Evolutionary conservation across 2,797 vertebrate genomes (phyloP).

Genomic region (Tokudaia muenninki): DNA sequence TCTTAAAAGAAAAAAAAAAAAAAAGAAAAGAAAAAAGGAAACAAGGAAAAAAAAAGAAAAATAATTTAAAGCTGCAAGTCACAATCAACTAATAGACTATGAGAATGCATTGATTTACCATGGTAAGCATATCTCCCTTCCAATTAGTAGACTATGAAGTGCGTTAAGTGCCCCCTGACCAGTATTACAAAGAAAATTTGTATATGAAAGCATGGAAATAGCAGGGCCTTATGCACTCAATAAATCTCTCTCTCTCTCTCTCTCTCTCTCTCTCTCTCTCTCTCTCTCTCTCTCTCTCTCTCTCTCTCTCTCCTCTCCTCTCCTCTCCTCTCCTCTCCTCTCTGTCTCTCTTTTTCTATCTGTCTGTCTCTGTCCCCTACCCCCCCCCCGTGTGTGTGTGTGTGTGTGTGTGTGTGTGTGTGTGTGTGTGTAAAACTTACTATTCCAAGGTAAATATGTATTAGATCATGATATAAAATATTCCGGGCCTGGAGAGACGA

Average conservation of each 20-base stretch:
- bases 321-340: too few species aligned
- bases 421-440: slow-evolving; percentile 2
- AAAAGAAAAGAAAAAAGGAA: background rate
- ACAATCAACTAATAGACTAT: background rate
- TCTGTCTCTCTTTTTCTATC: too few species aligned
- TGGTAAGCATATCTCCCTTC: background rate
- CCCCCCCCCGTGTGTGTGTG: background rate
- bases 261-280: too few species aligned
- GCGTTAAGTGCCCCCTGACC: background rate
- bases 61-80: background rate
- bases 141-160: slow-evolving; percentile 16
- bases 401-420: background rate
- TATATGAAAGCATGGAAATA: background rate
- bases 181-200: background rate
- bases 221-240: background rate
- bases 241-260: background rate
- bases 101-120: background rate
- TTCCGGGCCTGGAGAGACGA: background rate
- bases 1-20: background rate
- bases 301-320: too few species aligned
- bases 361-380: too few species aligned
- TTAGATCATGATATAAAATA: background rate
- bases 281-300: too few species aligned
- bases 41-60: background rate
- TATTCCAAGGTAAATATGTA: background rate